Conservation (phyloP, 1,140 invertebrate species). For the Drosophila nasuta region DNA sequence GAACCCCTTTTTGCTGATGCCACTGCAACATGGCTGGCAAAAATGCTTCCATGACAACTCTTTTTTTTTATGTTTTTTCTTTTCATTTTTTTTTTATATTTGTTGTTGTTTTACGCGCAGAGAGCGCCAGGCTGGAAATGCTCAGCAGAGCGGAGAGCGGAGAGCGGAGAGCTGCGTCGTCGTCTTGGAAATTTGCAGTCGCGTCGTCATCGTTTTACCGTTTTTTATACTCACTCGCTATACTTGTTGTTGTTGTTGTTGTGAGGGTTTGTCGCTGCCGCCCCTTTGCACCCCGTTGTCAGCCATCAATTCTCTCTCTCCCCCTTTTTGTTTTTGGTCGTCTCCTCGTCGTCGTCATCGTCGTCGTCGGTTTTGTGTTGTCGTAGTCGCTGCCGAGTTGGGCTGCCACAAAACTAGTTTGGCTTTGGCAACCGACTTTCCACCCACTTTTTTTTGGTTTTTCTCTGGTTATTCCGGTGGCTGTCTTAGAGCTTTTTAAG, state of each 20-base stretch:
- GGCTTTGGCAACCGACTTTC: constrained; percentile 77
- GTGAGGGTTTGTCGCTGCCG: constrained; percentile 26
- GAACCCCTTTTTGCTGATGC: background rate
- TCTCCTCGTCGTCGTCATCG: no score
- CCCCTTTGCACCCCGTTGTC: background rate
- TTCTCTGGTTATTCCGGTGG: constrained; percentile 62
- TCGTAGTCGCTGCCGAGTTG: constrained; percentile 60
- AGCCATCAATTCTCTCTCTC: background rate
- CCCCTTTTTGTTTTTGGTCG: background rate
- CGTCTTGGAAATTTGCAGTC: constrained; percentile 49
- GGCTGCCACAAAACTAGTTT: constrained; percentile 77
- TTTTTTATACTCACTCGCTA: background rate
- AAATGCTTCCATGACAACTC: constrained; percentile 70
- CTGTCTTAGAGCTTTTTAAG: constrained; percentile 75
- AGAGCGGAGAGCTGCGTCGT: constrained; percentile 11
- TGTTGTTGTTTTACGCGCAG: constrained; percentile 20
- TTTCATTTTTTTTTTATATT: constrained; percentile 36
- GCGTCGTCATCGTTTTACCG: constrained; percentile 13
- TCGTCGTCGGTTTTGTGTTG: constrained; percentile 17
- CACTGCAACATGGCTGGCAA: constrained; percentile 17
- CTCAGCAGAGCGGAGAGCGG: constrained; percentile 39
- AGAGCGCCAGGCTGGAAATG: constrained; percentile 48
- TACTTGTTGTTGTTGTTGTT: constrained; percentile 8
- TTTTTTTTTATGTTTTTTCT: constrained; percentile 46
- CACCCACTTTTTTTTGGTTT: constrained; percentile 77